Conservation (phyloP, 2,888 invertebrate genomes). For the Yponomeuta sedellus region DNA sequence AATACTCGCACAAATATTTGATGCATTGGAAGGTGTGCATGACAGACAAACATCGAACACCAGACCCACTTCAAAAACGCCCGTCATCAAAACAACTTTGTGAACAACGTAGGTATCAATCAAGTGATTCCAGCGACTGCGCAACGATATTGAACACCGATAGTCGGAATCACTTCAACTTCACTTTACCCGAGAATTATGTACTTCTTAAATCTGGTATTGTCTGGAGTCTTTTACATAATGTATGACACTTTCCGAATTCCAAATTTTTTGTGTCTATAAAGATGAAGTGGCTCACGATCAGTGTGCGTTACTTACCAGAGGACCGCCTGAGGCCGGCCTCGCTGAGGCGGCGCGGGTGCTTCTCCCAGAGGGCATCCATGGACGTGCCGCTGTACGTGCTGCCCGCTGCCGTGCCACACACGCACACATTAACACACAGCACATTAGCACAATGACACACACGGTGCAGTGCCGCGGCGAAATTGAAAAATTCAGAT, state of each 20-base stretch:
- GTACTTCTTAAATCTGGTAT: neutral
- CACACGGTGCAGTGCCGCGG: neutral
- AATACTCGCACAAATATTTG: neutral
- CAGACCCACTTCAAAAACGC: neutral
- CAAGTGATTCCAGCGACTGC: neutral
- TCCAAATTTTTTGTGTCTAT: neutral
- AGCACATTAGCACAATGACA: slow-evolving; percentile 30
- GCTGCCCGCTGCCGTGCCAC: slow-evolving; percentile 72
- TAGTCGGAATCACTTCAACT: slow-evolving; percentile 9
- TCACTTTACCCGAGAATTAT: neutral
- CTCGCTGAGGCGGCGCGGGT: slow-evolving; percentile 84
- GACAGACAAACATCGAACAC: neutral
- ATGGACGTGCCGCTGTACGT: slow-evolving; percentile 79
- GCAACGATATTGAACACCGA: neutral
- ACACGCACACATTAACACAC: slow-evolving; percentile 39
- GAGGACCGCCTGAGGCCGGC: slow-evolving; percentile 85
- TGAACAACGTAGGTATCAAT: neutral
- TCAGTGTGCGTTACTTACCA: slow-evolving; percentile 72
- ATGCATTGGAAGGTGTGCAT: neutral
- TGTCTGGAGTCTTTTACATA: too few species aligned
- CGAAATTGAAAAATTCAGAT: neutral
- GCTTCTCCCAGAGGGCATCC: slow-evolving; percentile 85
- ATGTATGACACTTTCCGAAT: too few species aligned
- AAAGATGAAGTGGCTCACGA: neutral
- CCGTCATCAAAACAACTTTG: neutral